Percentiles rank a stretch among this genome's conserved stretches.
phyloP scores from a whole-genome alignment of 1,140 invertebrate genomes.

The Drosophila novamexicana region DNA sequence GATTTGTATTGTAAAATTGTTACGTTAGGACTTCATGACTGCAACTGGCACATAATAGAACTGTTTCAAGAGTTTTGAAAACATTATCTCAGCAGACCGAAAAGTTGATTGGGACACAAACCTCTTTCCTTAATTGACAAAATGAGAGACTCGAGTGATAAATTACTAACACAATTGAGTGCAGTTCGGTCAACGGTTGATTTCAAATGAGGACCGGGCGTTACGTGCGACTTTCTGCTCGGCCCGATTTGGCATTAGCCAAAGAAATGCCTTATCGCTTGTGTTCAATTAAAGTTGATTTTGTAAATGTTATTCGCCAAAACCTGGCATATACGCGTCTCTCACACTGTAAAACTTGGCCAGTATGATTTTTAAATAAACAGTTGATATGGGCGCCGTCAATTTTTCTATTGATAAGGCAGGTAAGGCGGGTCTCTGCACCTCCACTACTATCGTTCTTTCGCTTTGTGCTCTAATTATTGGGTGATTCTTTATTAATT shows the following conservation, averaged over 20 bases:
- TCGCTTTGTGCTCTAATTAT: constrained; percentile 64
- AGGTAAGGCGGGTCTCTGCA: constrained; percentile 1
- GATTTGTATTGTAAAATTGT: neutral
- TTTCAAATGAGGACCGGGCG: constrained; percentile 49
- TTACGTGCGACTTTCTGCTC: constrained; percentile 22
- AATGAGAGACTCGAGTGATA: constrained; percentile 35
- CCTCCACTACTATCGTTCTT: constrained; percentile 29
- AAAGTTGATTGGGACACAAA: constrained; percentile 34
- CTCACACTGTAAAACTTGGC: constrained; percentile 7
- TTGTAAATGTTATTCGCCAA: constrained; percentile 71
- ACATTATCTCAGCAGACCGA: neutral
- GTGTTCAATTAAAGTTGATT: constrained; percentile 74
- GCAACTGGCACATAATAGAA: neutral
- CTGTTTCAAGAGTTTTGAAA: neutral
- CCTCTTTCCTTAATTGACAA: constrained; percentile 72
- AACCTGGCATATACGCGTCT: constrained; percentile 51
- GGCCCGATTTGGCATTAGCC: constrained; percentile 62
- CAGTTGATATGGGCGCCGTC: constrained; percentile 45
- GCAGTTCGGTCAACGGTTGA: constrained; percentile 56
- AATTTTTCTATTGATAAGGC: constrained; percentile 39
- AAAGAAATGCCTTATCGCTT: constrained; percentile 63
- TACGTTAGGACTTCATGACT: neutral
- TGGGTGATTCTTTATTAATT: constrained; percentile 74
- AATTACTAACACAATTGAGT: constrained; percentile 44
- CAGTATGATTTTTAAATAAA: constrained; percentile 50